Base-by-base conservation (phyloP, 2,113 vertebrate species). In the Salvator merianae region DNA sequence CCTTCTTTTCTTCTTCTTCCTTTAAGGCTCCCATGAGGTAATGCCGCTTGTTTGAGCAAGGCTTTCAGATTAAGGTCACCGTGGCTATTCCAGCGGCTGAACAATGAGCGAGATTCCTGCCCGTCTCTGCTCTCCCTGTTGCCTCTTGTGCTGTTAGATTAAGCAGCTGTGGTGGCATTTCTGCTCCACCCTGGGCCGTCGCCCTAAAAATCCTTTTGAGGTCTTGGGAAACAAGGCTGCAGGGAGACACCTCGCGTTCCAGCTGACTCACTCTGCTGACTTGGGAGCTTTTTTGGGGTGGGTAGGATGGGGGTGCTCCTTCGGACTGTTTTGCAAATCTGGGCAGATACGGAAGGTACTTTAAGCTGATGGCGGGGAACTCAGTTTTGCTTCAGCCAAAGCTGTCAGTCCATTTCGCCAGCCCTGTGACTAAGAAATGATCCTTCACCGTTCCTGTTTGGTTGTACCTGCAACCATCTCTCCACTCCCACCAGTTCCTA, bases 151-250 rank as follows among this genome's bases (percentile, higher is more conserved):
- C 6, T 20, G n/a, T 13, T 13, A 20, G 47, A 22, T 22, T 55
- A 18, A 2, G 43, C 34, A 83, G 18, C 53, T 16, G 83, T 0
- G 66, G 43, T 24, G 0, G 30, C 71, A 77, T 36, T 28, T 40
- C 36, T 0, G 22, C 87, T 85, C 86, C 88, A 24, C 87, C 83
- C 71, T 74, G 38, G 24, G 71, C 53, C 81, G 24, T 26, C 77
- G 68, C 63, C 85, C 84, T 66, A 14, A 43, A 0, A 65, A 2
- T 86, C 5, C 76, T 20, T 71, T 72, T 53, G 0, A 68, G 50
- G 28, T 10, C 0, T 26, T 18, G 88, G 79, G 90, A 86, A 70
- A 92, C 4, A 2, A 40, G 10, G 3, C 36, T 8, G 20, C 32
- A 36, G 36, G 84, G 85, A 79, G 34, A 32, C 2, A 4, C 30